These are phyloP conservation scores for Asobara japonica DNA, from an alignment of 1,140 invertebrate genomes.

Conservation along the genomic window DNA sequence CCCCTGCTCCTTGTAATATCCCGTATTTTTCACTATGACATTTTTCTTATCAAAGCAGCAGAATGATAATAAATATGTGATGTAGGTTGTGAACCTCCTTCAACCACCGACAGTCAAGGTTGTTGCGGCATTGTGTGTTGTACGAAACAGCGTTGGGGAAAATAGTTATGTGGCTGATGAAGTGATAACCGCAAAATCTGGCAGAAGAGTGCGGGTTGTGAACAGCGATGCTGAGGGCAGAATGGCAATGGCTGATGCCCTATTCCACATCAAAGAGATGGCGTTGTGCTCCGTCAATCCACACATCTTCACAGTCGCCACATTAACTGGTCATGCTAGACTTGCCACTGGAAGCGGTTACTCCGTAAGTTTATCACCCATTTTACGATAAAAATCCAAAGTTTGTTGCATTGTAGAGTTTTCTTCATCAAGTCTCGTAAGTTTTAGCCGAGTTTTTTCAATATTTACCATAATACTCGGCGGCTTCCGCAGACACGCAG, in stretches of 20 bases:
- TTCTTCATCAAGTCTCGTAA: not conserved
- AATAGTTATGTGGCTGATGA: conserved; percentile 94
- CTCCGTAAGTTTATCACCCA: conserved; percentile 71
- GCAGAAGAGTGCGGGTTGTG: conserved; percentile 84
- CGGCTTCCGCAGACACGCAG: conserved; percentile 23
- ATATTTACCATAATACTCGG: conserved; percentile 28
- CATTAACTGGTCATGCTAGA: conserved; percentile 89
- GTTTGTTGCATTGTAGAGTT: conserved; percentile 11
- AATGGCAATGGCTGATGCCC: conserved; percentile 93
- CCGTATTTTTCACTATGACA: conserved; percentile 12
- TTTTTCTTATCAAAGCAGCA: not conserved
- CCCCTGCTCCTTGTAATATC: not conserved
- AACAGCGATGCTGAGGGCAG: conserved; percentile 97
- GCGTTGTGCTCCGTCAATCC: conserved; percentile 77
- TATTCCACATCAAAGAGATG: conserved; percentile 82
- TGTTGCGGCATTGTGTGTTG: conserved; percentile 85
- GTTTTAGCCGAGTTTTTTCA: conserved; percentile 14
- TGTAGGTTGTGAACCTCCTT: conserved; percentile 72
- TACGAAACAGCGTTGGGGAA: conserved; percentile 91
- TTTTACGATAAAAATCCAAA: conserved; percentile 25
- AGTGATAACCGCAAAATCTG: conserved; percentile 86
- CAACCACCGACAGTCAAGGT: conserved; percentile 88
- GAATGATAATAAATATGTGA: conserved; percentile 18
- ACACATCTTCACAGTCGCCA: conserved; percentile 94
- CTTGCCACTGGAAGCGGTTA: conserved; percentile 82